phyloP scores from a whole-genome alignment of 2,888 invertebrate species.

The Drosophila histrio region DNA sequence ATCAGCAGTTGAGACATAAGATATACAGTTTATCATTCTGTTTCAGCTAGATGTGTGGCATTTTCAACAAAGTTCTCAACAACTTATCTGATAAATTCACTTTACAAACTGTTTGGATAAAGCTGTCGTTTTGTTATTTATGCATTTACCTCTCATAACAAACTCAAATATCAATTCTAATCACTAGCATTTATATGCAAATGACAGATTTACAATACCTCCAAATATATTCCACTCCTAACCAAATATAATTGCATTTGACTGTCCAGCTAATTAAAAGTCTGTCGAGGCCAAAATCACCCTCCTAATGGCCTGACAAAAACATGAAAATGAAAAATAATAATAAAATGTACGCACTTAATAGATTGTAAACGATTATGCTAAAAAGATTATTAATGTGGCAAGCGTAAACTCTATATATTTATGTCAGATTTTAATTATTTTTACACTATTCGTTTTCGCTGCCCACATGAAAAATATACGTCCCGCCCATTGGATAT shows the following conservation, averaged over 20 bases:
- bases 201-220: background rate
- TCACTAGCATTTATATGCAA: slow-evolving; percentile 1
- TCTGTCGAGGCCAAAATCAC: no score
- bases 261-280: slow-evolving; percentile 22
- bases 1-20: background rate
- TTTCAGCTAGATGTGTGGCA: background rate
- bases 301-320: background rate
- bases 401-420: background rate
- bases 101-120: slow-evolving; percentile 19
- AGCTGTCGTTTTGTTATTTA: slow-evolving; percentile 6
- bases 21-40: background rate
- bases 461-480: background rate
- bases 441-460: slow-evolving; percentile 10
- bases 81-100: slow-evolving; percentile 36
- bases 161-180: background rate
- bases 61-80: slow-evolving; percentile 18
- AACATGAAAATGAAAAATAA: slow-evolving; percentile 24
- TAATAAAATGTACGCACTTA: background rate
- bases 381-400: slow-evolving; percentile 16
- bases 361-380: slow-evolving; percentile 13
- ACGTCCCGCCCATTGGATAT: slow-evolving; percentile 5
- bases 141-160: background rate
- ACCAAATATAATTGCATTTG: slow-evolving; percentile 8
- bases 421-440: slow-evolving; percentile 8
- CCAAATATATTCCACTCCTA: background rate